These are phyloP conservation scores for Sphinx pinastri DNA, from an alignment of 2,888 invertebrate genomes.

Conservation along the genomic window DNA sequence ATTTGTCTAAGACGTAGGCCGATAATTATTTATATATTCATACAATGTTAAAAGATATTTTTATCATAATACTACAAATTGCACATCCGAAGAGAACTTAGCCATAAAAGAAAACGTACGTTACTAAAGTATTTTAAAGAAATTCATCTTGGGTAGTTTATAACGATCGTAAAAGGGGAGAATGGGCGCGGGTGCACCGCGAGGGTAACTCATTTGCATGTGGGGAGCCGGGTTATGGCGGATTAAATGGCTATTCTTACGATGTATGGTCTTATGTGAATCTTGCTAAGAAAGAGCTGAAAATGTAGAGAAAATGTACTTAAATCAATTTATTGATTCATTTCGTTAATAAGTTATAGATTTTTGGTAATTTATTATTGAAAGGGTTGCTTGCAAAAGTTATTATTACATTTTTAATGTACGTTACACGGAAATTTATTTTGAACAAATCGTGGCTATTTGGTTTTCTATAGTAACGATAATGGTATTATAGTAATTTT, in stretches of 20 bases:
- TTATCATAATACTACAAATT: too few relatives aligned
- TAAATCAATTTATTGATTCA: neutral
- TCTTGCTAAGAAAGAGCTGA: neutral
- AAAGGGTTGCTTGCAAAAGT: too few relatives aligned
- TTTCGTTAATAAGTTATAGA: neutral
- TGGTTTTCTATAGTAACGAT: too few relatives aligned
- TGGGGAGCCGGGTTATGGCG: conserved; percentile 47
- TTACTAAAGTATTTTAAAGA: conserved; percentile 36
- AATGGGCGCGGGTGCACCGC: conserved; percentile 36
- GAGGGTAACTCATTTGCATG: conserved; percentile 62
- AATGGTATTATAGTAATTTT: too few relatives aligned
- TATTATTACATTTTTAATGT: too few relatives aligned
- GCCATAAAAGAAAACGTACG: conserved; percentile 25
- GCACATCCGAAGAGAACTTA: conserved; percentile 8
- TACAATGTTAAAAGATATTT: too few relatives aligned
- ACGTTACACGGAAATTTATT: too few relatives aligned
- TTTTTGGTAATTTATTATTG: too few relatives aligned
- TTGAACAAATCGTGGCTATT: too few relatives aligned
- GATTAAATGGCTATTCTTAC: conserved; percentile 21
- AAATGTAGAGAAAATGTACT: neutral
- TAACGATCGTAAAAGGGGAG: conserved; percentile 59
- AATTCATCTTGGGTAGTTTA: conserved; percentile 61
- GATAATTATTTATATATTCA: too few relatives aligned
- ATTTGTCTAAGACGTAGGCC: too few relatives aligned
- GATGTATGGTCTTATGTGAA: conserved; percentile 14